Conservation (phyloP, 23 tunicate species). For the Trididemnum nubilum region DNA sequence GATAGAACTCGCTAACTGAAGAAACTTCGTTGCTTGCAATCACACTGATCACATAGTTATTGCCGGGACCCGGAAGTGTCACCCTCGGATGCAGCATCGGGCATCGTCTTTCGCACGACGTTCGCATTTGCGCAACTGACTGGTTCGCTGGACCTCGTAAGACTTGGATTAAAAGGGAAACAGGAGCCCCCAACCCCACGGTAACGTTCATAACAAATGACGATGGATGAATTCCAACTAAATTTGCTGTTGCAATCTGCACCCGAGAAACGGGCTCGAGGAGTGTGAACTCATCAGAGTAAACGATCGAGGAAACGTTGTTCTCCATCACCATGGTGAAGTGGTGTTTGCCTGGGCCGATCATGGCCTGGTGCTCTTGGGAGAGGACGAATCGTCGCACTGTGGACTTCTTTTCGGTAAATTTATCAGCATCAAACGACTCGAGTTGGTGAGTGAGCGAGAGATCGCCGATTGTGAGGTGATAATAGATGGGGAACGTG, state of each 20-base stretch:
- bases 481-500: background rate
- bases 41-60: background rate
- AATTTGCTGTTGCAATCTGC: background rate
- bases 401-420: background rate
- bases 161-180: background rate
- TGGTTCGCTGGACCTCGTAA: background rate
- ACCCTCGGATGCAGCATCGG: background rate
- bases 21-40: background rate
- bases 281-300: background rate
- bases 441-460: background rate
- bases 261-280: background rate
- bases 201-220: background rate
- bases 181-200: background rate
- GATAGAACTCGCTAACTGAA: background rate
- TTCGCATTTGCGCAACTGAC: background rate
- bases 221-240: background rate
- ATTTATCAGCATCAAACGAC: background rate
- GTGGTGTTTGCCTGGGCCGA: background rate
- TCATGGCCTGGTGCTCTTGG: background rate
- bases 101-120: background rate
- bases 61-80: background rate
- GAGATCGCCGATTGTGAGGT: background rate
- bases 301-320: background rate
- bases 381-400: background rate
- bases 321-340: background rate